Percentiles rank a stretch among this genome's conserved stretches.
phyloP scores from a whole-genome alignment of 2,797 vertebrate species.

The Melanitta fusca region DNA sequence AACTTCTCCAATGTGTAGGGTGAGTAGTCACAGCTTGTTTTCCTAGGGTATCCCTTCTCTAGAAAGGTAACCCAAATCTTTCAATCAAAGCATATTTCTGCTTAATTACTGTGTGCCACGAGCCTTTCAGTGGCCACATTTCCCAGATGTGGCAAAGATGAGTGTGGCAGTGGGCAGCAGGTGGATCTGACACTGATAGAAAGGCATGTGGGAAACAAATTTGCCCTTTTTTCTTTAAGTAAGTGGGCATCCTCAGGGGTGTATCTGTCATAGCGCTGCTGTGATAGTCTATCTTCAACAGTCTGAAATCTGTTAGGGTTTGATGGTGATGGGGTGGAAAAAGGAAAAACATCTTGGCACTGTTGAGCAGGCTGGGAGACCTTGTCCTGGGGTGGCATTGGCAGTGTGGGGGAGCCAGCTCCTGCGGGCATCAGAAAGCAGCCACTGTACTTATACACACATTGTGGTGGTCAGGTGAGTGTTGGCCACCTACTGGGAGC shows the following conservation, averaged over 20 bases:
- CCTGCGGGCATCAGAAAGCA: rapidly evolving
- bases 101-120: neutral
- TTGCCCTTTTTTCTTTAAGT: slow-evolving; percentile 1
- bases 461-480: neutral
- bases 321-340: slow-evolving; percentile 46
- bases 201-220: neutral
- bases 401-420: neutral
- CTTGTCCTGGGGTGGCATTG: slow-evolving; percentile 21
- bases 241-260: slow-evolving; percentile 14
- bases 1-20: neutral
- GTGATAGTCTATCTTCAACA: slow-evolving; percentile 9
- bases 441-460: neutral
- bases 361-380: neutral
- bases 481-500: neutral
- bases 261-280: neutral
- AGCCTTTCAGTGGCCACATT: rapidly evolving
- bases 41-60: neutral
- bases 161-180: neutral
- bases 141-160: neutral
- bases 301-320: slow-evolving; percentile 41
- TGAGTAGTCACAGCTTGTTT: neutral
- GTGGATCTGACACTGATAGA: neutral
- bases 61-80: neutral
- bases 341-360: slow-evolving; percentile 13
- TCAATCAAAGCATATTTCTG: neutral